A percentile compares a stretch with the other conserved stretches of the same genome.
phyloP scores from a whole-genome alignment of 2,113 vertebrate species.

The Circaetus gallicus region DNA sequence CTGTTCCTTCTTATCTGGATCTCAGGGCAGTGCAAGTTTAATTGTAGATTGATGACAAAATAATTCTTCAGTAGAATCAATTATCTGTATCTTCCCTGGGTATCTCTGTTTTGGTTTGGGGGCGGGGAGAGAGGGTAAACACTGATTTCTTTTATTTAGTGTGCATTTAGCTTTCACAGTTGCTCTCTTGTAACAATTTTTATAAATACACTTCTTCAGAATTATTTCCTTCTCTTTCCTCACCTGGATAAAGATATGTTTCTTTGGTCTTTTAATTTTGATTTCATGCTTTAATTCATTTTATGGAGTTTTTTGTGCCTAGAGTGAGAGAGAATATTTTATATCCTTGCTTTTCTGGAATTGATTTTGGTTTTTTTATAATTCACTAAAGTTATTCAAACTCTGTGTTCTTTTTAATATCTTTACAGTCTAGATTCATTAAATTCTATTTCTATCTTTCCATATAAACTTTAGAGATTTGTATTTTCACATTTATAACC shows the following conservation, averaged over 20 bases:
- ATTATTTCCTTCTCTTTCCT: background rate
- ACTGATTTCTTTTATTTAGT: background rate
- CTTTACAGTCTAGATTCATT: background rate
- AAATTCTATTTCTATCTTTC: background rate
- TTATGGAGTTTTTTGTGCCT: background rate
- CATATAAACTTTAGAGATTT: background rate
- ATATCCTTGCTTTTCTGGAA: background rate
- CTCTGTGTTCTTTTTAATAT: background rate
- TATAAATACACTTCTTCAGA: background rate
- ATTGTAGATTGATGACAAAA: slow-evolving; percentile 9
- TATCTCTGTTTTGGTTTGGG: background rate
- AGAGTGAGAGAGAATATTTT: background rate
- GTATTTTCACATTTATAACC: background rate
- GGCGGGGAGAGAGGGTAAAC: background rate
- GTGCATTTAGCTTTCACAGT: background rate
- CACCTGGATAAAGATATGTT: background rate
- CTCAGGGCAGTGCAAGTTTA: background rate
- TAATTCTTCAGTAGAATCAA: background rate
- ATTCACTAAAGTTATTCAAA: background rate
- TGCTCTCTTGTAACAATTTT: background rate
- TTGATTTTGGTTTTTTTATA: background rate
- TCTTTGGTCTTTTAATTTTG: background rate
- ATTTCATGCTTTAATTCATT: background rate
- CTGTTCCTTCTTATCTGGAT: background rate
- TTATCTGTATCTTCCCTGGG: background rate